Evolutionary conservation across 2,113 vertebrate genomes (phyloP), one percentile per base, ranked within the genome.

Genomic region (Dinomys branickii): DNA sequence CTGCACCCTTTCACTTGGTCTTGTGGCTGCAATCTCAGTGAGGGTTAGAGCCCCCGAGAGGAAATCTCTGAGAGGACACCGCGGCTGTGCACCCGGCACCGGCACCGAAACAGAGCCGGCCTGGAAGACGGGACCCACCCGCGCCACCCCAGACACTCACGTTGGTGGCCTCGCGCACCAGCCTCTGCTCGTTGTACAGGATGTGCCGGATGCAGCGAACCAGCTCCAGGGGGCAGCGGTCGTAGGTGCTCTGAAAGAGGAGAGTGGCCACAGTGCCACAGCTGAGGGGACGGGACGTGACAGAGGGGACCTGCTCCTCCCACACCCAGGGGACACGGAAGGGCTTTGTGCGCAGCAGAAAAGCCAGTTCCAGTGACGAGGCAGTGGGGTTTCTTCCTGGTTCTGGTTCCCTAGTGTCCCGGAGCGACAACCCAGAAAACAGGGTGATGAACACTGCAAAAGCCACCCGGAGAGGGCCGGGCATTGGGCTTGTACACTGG

Each of bases 201-300:
- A 99, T 99, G 97, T 99, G 99, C 96, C 99, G 99, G 98, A 99
- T 99, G 97, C 99, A 99, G 98, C 99, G 99, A 91, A 99, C 99
- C 98, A 99, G 96, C 98, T 99, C 99, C 99, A 99, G 99, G 93
- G 99, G 99, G 98, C 99, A 99, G 28, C 99, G 99, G 98, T 99
- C 99, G 1, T 99, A 99, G 0, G 99, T 99, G 98, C 98, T 99
- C 99, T 99, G 99, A 98, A 98, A 97, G 97, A 95, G 65, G 92
- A 96, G 4, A 97, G 94, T 83, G 0, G 10, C 90, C 67, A 73
- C 61, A 83, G 56, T 73, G 54, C 3, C 4, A 54, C 0, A 13
- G 14, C n/a, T 38, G 16, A 30, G 50, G 4, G 33, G 47, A 7
- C 20, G 47, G 7, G 33, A n/a, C 69, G 44, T 1, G 3, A 35